Percentiles rank a stretch among this genome's conserved stretches.
Conservation (phyloP, 1,140 invertebrate species). For the Atopsyche davidsoni region DNA sequence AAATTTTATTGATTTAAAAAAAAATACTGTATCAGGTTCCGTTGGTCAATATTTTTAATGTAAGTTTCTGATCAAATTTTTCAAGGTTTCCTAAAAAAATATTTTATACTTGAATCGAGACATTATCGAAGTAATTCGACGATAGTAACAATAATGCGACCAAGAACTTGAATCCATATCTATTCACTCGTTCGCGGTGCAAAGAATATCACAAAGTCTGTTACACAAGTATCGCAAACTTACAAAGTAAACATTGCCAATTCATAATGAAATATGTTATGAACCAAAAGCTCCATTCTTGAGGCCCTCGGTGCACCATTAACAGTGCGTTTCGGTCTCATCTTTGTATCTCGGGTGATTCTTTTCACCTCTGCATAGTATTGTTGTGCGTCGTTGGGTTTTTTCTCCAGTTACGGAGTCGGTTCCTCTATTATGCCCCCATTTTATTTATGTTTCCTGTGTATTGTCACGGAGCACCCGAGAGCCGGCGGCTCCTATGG, state of each 20-base stretch:
- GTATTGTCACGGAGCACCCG: constrained; percentile 16
- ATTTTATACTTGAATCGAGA: too few species aligned
- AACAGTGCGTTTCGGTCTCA: constrained; percentile 15
- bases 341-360: constrained; percentile 18
- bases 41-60: too few species aligned
- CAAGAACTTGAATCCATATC: too few species aligned
- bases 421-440: constrained; percentile 22
- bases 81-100: too few species aligned
- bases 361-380: constrained; percentile 21
- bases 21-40: too few species aligned
- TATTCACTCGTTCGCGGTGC: too few species aligned
- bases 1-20: too few species aligned
- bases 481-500: not conserved
- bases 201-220: too few species aligned
- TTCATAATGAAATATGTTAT: not conserved
- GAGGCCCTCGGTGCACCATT: not conserved
- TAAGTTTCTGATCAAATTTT: too few species aligned
- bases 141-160: too few species aligned
- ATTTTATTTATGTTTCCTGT: constrained; percentile 29
- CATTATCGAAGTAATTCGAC: too few species aligned
- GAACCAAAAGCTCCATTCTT: not conserved
- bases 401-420: constrained; percentile 12
- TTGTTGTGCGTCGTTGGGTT: constrained; percentile 13
- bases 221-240: too few species aligned
- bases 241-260: not conserved